A percentile compares a stretch with the other conserved stretches of the same genome.
Evolutionary conservation across 2,113 vertebrate genomes (phyloP).

Genomic region (Gallinago undulata): DNA sequence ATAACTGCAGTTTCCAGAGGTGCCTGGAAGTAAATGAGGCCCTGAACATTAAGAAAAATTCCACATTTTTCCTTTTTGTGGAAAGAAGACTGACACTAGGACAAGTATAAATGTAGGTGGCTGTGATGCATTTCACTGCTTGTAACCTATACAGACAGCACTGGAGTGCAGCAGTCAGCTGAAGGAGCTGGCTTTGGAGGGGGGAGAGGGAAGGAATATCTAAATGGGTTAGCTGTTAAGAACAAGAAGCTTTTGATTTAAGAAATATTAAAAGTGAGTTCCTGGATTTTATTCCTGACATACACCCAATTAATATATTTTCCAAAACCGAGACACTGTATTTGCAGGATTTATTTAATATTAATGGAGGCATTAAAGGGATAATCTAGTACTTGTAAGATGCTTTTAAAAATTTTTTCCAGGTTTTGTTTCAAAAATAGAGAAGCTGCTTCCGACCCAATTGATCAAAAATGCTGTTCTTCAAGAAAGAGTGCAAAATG

Average conservation of each 20-base stretch:
- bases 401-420: background rate
- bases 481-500: background rate
- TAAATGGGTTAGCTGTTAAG: conserved; percentile 62
- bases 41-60: background rate
- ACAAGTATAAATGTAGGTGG: background rate
- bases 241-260: conserved; percentile 70
- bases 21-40: background rate
- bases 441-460: conserved; percentile 7
- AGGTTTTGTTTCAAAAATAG: conserved; percentile 17
- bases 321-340: background rate
- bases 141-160: background rate
- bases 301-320: conserved; percentile 57
- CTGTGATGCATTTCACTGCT: background rate
- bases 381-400: conserved; percentile 30
- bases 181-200: background rate
- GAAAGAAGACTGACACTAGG: background rate
- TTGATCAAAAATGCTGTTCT: conserved; percentile 7
- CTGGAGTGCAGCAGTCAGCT: conserved; percentile 36
- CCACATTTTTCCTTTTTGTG: background rate
- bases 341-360: conserved; percentile 47
- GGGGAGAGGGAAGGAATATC: conserved; percentile 12
- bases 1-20: background rate
- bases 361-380: conserved; percentile 29
- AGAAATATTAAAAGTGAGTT: conserved; percentile 51
- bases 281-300: conserved; percentile 52